Evolutionary conservation across 2,113 vertebrate species (phyloP).

Genomic region (Columba livia): DNA sequence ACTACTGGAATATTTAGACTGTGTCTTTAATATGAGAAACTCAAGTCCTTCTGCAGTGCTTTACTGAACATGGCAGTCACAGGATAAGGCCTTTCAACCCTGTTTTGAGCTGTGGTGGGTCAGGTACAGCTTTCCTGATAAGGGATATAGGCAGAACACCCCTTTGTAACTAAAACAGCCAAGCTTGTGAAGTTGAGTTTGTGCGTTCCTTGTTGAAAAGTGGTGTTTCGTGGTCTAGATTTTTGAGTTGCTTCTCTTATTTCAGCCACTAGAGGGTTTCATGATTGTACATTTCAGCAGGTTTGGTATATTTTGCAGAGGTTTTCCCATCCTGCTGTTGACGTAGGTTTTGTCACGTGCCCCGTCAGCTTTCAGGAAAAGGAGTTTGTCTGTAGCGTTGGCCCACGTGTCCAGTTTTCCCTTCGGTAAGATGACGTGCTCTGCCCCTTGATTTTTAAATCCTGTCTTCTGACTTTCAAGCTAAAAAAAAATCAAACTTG

Average conservation of each 20-base stretch:
- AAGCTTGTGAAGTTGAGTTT: background rate
- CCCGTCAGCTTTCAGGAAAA: background rate
- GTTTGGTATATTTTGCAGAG: background rate
- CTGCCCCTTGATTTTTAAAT: background rate
- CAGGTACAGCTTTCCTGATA: background rate
- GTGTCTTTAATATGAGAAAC: background rate
- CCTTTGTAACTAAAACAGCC: background rate
- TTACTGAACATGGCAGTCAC: background rate
- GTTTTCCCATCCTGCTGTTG: background rate
- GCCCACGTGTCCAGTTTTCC: background rate
- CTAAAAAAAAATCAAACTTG: background rate
- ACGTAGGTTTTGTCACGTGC: background rate
- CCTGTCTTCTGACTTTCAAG: background rate
- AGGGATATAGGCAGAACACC: background rate
- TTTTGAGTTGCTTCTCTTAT: background rate
- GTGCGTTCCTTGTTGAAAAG: background rate
- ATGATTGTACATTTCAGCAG: background rate
- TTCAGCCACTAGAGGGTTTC: conserved; percentile 27
- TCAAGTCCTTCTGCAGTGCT: background rate
- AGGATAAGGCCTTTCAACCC: background rate
- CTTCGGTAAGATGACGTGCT: background rate
- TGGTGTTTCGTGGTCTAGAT: background rate
- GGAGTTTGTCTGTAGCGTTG: background rate
- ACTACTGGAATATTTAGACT: background rate
- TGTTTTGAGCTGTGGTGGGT: background rate